Evolutionary conservation across 2,888 invertebrate genomes (phyloP), one percentile per base, ranked within the genome.

Genomic region (Apotomis turbidana): DNA sequence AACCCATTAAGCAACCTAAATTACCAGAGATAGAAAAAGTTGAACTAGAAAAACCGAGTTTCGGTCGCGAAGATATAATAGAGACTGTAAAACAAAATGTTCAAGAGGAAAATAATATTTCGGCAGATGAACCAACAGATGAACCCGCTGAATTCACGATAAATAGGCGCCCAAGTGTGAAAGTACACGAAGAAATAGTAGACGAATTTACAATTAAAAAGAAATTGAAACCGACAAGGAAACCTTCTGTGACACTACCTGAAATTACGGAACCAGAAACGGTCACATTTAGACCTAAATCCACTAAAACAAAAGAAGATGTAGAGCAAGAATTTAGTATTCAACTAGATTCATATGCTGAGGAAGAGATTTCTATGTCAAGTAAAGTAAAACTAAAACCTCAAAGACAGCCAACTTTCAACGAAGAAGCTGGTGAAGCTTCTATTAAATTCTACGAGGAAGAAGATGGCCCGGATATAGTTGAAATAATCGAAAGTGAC

Each of bases 271-370:
- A 96, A 81, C 95, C 95, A 9, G 96, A 97, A 91, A 96, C 95
- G 78, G 97, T 97, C 0, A 97, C 96, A 54, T 97, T 97, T 88
- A 95, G 96, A 79, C 96, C 97, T 10, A 96, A 95, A 87, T 88
- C 93, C 5, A 96, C 95, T 0, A 97, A 96, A 91, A 96, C 96
- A 0, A 97, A 96, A 87, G 97, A 97, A 93, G 97, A 97, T 80
- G 97, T 97, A 12, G 97, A 97, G 83, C 97, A 97, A 90, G 97
- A 97, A 89, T 97, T 97, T 85, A 97, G 96, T 87, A 97, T 97
- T 77, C 96, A 96, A 10, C 89, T 97, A 74, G 96, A 97, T 87
- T 96, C 97, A 0, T 97, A 97, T 84, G 97, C 97, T 54, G 97
- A 97, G 90, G 97, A 97, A 93, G 97, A 97, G 90, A 96, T 97